Conservation (phyloP, 35 echinoderm and acorn worm genomes). For the Eucidaris tribuloides region DNA sequence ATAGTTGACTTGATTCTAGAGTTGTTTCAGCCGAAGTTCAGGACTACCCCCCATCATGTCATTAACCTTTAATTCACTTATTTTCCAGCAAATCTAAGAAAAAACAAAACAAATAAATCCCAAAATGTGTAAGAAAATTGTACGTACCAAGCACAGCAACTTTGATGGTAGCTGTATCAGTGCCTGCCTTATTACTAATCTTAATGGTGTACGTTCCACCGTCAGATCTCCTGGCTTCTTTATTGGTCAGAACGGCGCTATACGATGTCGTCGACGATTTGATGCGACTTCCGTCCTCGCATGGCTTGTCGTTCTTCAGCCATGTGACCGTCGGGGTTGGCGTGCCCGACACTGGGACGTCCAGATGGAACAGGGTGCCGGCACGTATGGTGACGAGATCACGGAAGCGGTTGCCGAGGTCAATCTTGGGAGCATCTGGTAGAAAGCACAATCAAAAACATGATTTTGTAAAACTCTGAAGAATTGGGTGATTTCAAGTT, state of each 20-base stretch:
- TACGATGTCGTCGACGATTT: conserved; percentile 27
- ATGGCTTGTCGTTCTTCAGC: conserved; percentile 58
- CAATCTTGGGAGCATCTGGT: conserved; percentile 89
- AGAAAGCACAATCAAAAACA: no score
- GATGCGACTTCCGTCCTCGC: conserved; percentile 47
- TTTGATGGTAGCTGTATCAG: conserved; percentile 71
- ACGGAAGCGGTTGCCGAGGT: conserved; percentile 39
- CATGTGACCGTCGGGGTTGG: conserved; percentile 71
- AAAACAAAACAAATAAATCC: no score
- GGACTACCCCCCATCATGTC: no score
- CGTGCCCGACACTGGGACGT: conserved; percentile 67
- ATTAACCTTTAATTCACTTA: no score
- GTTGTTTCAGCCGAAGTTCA: no score
- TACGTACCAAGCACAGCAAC: conserved; percentile 83
- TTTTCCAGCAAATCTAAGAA: no score
- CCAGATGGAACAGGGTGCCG: conserved; percentile 65
- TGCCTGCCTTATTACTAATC: conserved; percentile 68
- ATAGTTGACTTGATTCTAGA: no score
- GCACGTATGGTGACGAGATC: conserved; percentile 64
- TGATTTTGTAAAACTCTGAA: no score
- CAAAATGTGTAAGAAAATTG: neutral
- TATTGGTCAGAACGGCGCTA: conserved; percentile 52
- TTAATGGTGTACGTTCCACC: conserved; percentile 66
- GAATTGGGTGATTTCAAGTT: no score
- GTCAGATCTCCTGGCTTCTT: conserved; percentile 51